Conservation (phyloP, 2,888 invertebrate species). For the Fragum sueziense region DNA sequence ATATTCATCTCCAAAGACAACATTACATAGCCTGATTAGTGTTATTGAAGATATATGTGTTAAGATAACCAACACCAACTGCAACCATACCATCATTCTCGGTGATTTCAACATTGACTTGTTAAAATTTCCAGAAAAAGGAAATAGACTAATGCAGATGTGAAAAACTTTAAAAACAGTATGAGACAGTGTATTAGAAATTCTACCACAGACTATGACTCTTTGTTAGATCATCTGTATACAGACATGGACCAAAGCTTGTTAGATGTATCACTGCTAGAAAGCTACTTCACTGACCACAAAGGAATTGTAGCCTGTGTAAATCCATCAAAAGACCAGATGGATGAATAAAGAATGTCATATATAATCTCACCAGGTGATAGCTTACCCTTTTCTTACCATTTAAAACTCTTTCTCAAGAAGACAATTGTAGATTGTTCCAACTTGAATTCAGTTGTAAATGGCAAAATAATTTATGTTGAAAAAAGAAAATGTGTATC, state of each 20-base stretch:
- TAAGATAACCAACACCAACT: not conserved
- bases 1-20: constrained; percentile 12
- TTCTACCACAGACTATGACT: constrained; percentile 12
- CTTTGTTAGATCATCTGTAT: constrained; percentile 11
- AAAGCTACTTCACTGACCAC: constrained; percentile 11
- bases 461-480: too few relatives aligned
- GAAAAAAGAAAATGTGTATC: too few relatives aligned
- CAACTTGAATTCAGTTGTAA: too few relatives aligned
- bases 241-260: not conserved
- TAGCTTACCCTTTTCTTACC: too few relatives aligned
- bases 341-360: too few relatives aligned
- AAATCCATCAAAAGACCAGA: too few relatives aligned
- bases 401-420: too few relatives aligned
- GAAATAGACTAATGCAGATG: too few relatives aligned
- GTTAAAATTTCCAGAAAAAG: not conserved
- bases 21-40: not conserved
- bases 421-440: too few relatives aligned
- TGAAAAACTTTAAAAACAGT: not conserved
- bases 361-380: too few relatives aligned
- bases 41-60: not conserved
- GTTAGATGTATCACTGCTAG: not conserved
- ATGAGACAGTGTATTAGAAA: not conserved
- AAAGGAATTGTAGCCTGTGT: not conserved
- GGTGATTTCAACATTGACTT: constrained; percentile 17
- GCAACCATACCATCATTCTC: not conserved